These are phyloP conservation scores for Drosophila erecta DNA, from an alignment of 1,140 invertebrate species.

Conservation along the genomic window DNA sequence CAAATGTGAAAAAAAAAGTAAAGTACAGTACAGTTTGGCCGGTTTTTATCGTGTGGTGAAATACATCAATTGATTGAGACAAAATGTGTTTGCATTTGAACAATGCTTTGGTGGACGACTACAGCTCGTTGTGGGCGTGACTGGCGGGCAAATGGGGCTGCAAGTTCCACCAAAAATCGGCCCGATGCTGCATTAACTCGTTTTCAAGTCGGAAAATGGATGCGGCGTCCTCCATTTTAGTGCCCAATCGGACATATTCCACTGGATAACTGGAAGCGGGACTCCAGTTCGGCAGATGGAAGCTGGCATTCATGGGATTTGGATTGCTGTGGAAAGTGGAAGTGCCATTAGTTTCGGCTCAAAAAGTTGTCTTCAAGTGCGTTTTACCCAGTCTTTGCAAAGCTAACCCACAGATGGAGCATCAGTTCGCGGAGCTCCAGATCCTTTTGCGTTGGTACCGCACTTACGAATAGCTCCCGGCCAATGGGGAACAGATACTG, in stretches of 20 bases:
- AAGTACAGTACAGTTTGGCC: no score
- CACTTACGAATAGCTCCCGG: conserved; percentile 86
- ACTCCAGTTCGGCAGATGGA: conserved; percentile 84
- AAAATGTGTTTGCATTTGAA: conserved; percentile 2
- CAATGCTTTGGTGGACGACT: conserved; percentile 44
- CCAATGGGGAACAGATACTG: conserved; percentile 90
- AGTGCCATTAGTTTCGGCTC: not conserved
- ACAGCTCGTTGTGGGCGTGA: conserved; percentile 29
- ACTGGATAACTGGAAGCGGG: conserved; percentile 83
- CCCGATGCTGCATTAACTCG: conserved; percentile 64
- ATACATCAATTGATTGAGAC: conserved; percentile 2
- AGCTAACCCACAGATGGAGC: conserved; percentile 89
- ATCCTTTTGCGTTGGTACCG: conserved; percentile 85
- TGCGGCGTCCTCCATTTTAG: conserved; percentile 52
- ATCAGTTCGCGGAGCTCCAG: conserved; percentile 85
- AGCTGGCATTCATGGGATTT: conserved; percentile 80
- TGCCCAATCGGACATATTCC: conserved; percentile 85
- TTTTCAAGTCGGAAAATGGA: conserved; percentile 55
- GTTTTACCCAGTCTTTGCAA: conserved; percentile 88
- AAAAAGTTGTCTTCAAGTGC: no score
- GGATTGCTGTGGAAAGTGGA: conserved; percentile 85
- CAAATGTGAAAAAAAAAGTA: not conserved
- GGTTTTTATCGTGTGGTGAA: not conserved
- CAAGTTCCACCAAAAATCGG: conserved; percentile 67
- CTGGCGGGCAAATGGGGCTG: conserved; percentile 62